Evolutionary conservation across 53 echinoderm and acorn worm species (phyloP).

Genomic region (Paelopatides confundens): DNA sequence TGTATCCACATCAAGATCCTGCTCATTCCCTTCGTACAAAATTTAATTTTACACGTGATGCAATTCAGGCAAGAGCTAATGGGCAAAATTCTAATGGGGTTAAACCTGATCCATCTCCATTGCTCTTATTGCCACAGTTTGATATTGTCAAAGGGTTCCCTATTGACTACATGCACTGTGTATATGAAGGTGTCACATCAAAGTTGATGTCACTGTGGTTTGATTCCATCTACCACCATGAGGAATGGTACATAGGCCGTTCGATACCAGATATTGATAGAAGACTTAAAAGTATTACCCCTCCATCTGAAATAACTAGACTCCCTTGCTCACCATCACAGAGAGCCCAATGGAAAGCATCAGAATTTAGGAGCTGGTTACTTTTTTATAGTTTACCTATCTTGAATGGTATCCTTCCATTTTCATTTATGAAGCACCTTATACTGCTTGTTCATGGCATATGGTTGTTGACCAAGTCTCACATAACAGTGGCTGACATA

Average conservation of each 20-base stretch:
- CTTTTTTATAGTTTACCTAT: conserved; percentile 12
- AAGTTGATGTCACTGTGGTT: conserved; percentile 22
- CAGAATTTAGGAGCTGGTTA: conserved; percentile 29
- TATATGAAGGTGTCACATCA: conserved; percentile 18
- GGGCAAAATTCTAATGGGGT: conserved; percentile 30
- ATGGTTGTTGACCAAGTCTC: conserved; percentile 4
- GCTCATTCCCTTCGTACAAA: not conserved
- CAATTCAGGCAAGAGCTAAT: not conserved
- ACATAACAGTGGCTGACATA: not conserved
- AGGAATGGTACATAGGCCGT: conserved; percentile 24
- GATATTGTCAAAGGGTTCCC: conserved; percentile 15
- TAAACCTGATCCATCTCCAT: not conserved
- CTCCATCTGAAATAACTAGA: conserved; percentile 13
- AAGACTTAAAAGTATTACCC: not conserved
- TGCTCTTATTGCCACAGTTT: not conserved
- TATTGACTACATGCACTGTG: conserved; percentile 24
- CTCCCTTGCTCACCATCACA: conserved; percentile 9
- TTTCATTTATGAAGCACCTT: not conserved
- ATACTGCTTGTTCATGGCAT: conserved; percentile 16
- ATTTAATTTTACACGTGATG: not conserved
- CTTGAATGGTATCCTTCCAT: not conserved
- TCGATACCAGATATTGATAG: not conserved
- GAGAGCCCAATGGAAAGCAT: conserved; percentile 37
- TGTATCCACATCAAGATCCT: conserved; percentile 5
- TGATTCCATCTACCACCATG: conserved; percentile 13